These are phyloP conservation scores for Nothoprocta perdicaria DNA, from an alignment of 2,113 vertebrate genomes.

Conservation along the genomic window DNA sequence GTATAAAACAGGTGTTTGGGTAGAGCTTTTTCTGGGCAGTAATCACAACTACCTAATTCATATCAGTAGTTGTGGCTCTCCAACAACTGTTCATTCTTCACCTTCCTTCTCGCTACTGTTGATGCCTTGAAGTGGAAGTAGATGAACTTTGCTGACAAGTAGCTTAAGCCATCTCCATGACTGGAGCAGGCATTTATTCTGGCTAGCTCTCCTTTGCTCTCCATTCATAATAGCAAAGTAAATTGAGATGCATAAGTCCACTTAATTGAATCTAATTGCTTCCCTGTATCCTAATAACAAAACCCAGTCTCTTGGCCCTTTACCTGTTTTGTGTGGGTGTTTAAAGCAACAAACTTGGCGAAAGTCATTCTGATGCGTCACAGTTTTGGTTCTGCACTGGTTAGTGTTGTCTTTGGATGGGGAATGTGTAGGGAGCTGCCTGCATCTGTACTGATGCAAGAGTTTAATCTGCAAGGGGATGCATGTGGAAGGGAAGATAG, in stretches of 20 bases:
- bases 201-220: not conserved
- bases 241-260: not conserved
- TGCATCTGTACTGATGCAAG: not conserved
- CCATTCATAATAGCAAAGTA: not conserved
- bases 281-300: not conserved
- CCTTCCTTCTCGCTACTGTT: not conserved
- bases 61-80: not conserved
- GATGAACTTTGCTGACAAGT: not conserved
- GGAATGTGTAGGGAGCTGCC: not conserved
- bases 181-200: not conserved
- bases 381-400: not conserved
- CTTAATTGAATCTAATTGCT: accelerated
- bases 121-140: not conserved
- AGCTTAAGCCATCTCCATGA: not conserved
- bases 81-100: accelerated
- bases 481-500: not conserved
- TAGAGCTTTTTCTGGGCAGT: not conserved
- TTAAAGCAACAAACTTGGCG: accelerated
- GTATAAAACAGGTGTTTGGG: not conserved
- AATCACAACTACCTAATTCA: not conserved
- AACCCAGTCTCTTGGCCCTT: not conserved
- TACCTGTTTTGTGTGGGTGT: not conserved
- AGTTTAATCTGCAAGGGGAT: not conserved
- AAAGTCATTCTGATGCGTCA: not conserved
- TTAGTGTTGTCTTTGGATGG: not conserved